These are phyloP conservation scores for Drosophila kanapiae DNA, from an alignment of 1,140 invertebrate species.

Conservation along the genomic window DNA sequence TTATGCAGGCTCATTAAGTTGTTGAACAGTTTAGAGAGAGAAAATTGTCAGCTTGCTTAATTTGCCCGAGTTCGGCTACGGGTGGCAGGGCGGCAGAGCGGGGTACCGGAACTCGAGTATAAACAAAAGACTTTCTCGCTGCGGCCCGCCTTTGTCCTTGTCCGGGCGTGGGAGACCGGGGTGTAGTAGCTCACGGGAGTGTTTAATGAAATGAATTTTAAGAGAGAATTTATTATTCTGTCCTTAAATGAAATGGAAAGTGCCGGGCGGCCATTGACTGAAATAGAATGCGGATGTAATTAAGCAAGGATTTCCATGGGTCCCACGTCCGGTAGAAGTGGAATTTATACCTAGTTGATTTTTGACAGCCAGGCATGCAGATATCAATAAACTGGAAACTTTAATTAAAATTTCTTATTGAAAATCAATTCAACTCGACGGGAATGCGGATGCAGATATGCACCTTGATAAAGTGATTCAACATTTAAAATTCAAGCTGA, in stretches of 20 bases:
- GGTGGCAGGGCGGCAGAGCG: background rate
- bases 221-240: constrained; percentile 76
- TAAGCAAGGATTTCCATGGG: constrained; percentile 50
- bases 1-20: constrained; percentile 84
- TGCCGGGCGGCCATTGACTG: constrained; percentile 26
- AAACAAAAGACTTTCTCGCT: constrained; percentile 80
- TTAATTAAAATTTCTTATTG: background rate
- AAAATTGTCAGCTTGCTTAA: constrained; percentile 83
- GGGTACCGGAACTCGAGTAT: constrained; percentile 41
- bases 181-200: constrained; percentile 66
- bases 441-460: background rate
- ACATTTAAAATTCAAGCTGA: too few species aligned
- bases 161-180: constrained; percentile 14
- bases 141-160: constrained; percentile 31
- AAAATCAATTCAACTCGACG: background rate
- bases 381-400: constrained; percentile 5
- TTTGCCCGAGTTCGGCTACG: constrained; percentile 57
- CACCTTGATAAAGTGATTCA: background rate
- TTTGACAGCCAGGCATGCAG: constrained; percentile 15
- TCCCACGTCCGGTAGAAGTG: constrained; percentile 12
- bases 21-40: constrained; percentile 82
- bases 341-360: constrained; percentile 24
- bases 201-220: constrained; percentile 83
- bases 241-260: constrained; percentile 77
- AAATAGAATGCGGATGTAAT: constrained; percentile 62